A percentile compares a stretch with the other conserved stretches of the same genome.
phyloP scores from a whole-genome alignment of 2,797 vertebrate genomes.

The Myotis findleyi region DNA sequence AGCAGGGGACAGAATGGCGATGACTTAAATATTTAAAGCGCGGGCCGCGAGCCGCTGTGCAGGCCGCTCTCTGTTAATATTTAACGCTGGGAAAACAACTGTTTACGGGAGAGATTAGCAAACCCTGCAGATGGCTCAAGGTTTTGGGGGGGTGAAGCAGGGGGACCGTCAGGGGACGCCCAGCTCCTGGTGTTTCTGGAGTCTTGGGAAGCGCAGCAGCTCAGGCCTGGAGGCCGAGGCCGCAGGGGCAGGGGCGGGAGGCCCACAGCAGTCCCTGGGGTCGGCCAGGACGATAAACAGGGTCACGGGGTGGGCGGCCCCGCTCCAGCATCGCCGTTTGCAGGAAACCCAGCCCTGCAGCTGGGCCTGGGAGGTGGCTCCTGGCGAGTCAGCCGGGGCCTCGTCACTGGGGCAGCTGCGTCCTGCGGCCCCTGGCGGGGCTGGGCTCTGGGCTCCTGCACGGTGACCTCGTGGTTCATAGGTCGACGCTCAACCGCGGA shows the following conservation, averaged over 20 bases:
- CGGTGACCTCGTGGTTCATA: too few species aligned
- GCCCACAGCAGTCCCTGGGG: slow-evolving; percentile 31
- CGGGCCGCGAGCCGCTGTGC: neutral
- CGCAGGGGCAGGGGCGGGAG: neutral
- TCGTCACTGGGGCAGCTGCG: neutral
- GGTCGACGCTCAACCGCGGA: too few species aligned
- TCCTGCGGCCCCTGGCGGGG: neutral
- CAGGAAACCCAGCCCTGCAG: slow-evolving; percentile 76
- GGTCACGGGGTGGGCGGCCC: neutral
- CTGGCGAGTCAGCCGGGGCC: neutral
- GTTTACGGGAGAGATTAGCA: slow-evolving; percentile 60
- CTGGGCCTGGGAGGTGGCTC: slow-evolving; percentile 70
- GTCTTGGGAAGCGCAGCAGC: neutral
- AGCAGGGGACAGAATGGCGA: neutral
- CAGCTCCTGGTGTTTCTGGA: slow-evolving; percentile 2
- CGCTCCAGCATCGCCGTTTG: neutral
- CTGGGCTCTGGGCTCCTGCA: neutral
- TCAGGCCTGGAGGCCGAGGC: neutral
- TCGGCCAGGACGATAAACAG: slow-evolving; percentile 56
- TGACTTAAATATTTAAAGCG: slow-evolving; percentile 73
- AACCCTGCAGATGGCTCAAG: slow-evolving; percentile 54
- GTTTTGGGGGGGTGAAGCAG: neutral
- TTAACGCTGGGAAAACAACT: slow-evolving; percentile 69
- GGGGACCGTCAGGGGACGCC: neutral
- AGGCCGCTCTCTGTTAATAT: slow-evolving; percentile 70